Evolutionary conservation across 2,113 vertebrate species (phyloP).

Genomic region (human (Homo sapiens)): GRCh38 chr2:102114501-102115000

Average conservation of each 20-base stretch:
- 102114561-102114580: conserved; percentile 55
- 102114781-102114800: background rate
- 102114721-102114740: background rate
- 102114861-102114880: background rate
- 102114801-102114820: background rate
- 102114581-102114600: conserved; percentile 4
- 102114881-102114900: background rate
- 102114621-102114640: conserved; percentile 7
- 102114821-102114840: background rate
- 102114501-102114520: conserved; percentile 43
- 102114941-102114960: background rate
- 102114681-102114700: background rate
- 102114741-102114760: background rate
- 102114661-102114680: conserved; percentile 21
- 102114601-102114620: conserved; percentile 47
- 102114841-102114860: background rate
- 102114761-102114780: background rate
- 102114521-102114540: conserved; percentile 16
- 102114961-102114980: background rate
- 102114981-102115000: too few relatives aligned
- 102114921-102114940: background rate
- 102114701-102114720: background rate
- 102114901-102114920: background rate
- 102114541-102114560: background rate
- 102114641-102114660: background rate